phyloP scores from a whole-genome alignment of 2,888 invertebrate genomes.

The Oligia strigilis region DNA sequence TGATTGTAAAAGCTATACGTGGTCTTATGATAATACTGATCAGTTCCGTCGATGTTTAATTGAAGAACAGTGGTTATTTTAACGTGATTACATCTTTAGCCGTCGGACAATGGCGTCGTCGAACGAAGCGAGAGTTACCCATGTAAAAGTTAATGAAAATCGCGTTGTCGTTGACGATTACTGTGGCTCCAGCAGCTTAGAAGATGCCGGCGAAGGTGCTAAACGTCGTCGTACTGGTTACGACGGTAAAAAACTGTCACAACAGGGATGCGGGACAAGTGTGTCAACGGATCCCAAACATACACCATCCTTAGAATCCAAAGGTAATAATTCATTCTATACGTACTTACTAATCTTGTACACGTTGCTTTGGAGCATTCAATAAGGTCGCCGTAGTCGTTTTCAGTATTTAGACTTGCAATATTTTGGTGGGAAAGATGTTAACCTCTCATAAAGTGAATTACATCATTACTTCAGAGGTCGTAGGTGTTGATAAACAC shows the following conservation, averaged over 20 bases:
- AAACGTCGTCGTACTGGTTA: constrained; percentile 87
- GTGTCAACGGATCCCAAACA: constrained; percentile 84
- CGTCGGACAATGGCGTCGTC: constrained; percentile 90
- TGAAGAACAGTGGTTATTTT: constrained; percentile 79
- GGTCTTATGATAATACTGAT: constrained; percentile 74
- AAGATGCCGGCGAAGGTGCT: constrained; percentile 83
- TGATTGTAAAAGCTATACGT: constrained; percentile 72
- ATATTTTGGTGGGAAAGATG: constrained; percentile 88
- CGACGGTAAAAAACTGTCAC: constrained; percentile 86
- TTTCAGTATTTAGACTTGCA: constrained; percentile 53
- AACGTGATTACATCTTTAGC: constrained; percentile 79
- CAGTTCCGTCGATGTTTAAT: constrained; percentile 79
- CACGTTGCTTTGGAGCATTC: constrained; percentile 43
- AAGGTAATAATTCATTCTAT: constrained; percentile 79
- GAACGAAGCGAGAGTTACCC: constrained; percentile 83
- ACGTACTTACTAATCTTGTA: constrained; percentile 60
- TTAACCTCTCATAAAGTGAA: constrained; percentile 85
- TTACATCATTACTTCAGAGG: constrained; percentile 87
- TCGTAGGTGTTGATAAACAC: constrained; percentile 89
- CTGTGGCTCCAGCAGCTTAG: constrained; percentile 78
- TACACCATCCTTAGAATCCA: constrained; percentile 79
- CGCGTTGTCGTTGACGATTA: constrained; percentile 79
- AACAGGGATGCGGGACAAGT: constrained; percentile 87
- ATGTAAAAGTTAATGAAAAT: constrained; percentile 88
- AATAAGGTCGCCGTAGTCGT: constrained; percentile 40